Evolutionary conservation across 2,113 vertebrate species (phyloP).

Genomic region (Hippotragus niger): DNA sequence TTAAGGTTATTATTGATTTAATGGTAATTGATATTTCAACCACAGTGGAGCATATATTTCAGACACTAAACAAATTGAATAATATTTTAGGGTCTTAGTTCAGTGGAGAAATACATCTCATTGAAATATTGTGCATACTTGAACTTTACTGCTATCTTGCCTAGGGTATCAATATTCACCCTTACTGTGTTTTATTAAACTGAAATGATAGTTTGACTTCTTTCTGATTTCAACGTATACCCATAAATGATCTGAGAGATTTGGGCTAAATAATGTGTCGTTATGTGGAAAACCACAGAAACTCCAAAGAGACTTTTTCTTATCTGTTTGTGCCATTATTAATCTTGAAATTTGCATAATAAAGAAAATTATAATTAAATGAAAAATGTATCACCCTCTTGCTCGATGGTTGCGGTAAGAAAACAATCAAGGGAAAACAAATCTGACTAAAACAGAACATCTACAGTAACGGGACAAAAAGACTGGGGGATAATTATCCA

Average conservation of each 20-base stretch:
- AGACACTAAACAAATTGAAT: not conserved
- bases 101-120: not conserved
- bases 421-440: slow-evolving; percentile 54
- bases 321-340: slow-evolving; percentile 73
- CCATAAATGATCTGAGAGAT: slow-evolving; percentile 56
- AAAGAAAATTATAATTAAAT: slow-evolving; percentile 74
- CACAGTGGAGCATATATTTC: not conserved
- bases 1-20: not conserved
- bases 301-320: slow-evolving; percentile 60
- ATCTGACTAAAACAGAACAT: slow-evolving; percentile 44
- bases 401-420: slow-evolving; percentile 50
- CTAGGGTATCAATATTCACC: not conserved
- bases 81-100: not conserved
- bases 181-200: slow-evolving; percentile 40
- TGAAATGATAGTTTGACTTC: slow-evolving; percentile 62
- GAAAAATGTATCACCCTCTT: slow-evolving; percentile 54
- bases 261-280: slow-evolving; percentile 67
- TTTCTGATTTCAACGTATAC: slow-evolving; percentile 67
- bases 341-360: slow-evolving; percentile 76
- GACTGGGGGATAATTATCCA: slow-evolving; percentile 20
- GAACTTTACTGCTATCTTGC: not conserved
- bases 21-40: not conserved
- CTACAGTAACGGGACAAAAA: not conserved
- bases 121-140: not conserved
- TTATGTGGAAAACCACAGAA: slow-evolving; percentile 63